Evolutionary conservation across 2,113 vertebrate species (phyloP).

Genomic region (Upupa epops): DNA sequence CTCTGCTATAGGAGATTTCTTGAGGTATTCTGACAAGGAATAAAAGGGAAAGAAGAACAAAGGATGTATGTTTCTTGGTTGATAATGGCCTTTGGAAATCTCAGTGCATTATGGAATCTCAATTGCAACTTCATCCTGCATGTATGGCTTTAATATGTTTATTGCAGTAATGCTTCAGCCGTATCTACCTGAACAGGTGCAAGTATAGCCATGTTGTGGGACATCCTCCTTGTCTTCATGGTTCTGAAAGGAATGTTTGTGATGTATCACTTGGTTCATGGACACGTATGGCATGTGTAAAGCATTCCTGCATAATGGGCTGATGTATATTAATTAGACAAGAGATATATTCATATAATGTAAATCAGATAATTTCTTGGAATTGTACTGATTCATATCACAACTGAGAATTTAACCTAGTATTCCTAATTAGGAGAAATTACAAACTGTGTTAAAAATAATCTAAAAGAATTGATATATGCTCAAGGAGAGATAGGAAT

Average conservation of each 20-base stretch:
- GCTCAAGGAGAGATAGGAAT: not conserved
- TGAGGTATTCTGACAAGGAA: not conserved
- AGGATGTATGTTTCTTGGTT: not conserved
- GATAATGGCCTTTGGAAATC: not conserved
- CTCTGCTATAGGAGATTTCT: not conserved
- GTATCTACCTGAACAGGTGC: not conserved
- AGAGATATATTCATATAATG: not conserved
- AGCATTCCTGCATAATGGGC: conserved; percentile 38
- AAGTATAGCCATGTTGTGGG: not conserved
- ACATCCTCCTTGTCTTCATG: not conserved
- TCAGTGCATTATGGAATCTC: not conserved
- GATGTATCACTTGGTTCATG: not conserved
- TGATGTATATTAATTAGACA: conserved; percentile 9
- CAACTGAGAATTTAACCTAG: not conserved
- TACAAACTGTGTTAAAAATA: not conserved
- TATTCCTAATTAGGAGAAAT: not conserved
- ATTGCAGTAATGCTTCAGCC: not conserved
- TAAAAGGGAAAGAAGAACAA: not conserved
- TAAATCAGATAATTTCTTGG: conserved; percentile 33
- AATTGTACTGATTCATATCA: conserved; percentile 3
- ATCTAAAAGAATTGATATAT: not conserved
- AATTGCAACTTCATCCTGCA: not conserved
- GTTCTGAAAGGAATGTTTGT: not conserved
- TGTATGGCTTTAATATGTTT: not conserved
- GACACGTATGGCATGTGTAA: not conserved